Conservation (phyloP, 2,797 vertebrate genomes). For the Leptodactylus fallax region DNA sequence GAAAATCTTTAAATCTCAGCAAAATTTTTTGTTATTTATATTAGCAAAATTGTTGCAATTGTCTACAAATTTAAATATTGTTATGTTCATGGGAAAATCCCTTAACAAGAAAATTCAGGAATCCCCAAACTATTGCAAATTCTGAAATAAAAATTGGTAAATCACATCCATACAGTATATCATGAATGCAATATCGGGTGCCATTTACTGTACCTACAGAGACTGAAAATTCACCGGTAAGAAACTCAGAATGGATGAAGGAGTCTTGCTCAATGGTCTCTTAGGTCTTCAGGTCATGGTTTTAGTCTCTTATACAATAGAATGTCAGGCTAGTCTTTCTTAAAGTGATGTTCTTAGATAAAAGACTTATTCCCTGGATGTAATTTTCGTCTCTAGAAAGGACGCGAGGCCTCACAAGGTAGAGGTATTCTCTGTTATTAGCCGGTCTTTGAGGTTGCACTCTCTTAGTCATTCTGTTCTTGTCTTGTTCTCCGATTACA, state of each 20-base stretch:
- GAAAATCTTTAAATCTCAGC: no score
- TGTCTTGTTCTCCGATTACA: constrained; percentile 9
- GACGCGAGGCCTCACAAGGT: neutral
- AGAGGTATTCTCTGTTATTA: neutral
- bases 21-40: no score
- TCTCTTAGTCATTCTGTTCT: neutral
- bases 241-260: neutral
- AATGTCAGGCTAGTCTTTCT: constrained; percentile 1
- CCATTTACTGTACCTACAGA: no score
- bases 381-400: constrained; percentile 11
- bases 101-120: no score
- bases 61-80: no score
- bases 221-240: no score
- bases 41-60: no score
- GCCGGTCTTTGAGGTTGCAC: neutral
- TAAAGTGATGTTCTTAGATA: constrained; percentile 1
- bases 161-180: no score
- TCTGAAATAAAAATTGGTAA: no score
- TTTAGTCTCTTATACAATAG: neutral
- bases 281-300: neutral
- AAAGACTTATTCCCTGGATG: neutral
- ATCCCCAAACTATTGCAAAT: no score
- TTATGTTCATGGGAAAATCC: no score
- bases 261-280: neutral
- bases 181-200: no score